A percentile compares a stretch with the other conserved stretches of the same genome.
phyloP scores from a whole-genome alignment of 2,113 vertebrate species.

The Papio anubis region DNA sequence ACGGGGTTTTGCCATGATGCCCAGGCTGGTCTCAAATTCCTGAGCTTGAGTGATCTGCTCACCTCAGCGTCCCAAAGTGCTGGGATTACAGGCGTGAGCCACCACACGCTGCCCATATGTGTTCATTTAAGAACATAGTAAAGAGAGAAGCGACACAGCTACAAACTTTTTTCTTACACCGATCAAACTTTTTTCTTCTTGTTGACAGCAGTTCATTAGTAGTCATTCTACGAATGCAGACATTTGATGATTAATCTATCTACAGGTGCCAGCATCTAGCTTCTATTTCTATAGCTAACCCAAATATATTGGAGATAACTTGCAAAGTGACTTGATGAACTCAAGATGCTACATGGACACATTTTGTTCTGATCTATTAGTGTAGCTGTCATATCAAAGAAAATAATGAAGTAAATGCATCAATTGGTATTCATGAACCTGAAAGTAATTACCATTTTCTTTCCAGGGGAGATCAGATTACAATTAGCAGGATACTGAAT shows the following conservation, averaged over 20 bases:
- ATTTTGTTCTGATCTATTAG: constrained; percentile 33
- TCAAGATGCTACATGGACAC: neutral
- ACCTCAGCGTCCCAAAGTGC: too few relatives aligned
- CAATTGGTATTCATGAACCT: constrained; percentile 53
- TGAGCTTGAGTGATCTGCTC: too few relatives aligned
- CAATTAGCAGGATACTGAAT: constrained; percentile 50
- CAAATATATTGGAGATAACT: neutral
- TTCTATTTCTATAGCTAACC: neutral
- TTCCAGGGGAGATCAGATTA: constrained; percentile 51
- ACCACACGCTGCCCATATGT: too few relatives aligned
- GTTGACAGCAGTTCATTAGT: neutral
- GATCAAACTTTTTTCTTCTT: neutral
- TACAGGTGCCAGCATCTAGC: neutral
- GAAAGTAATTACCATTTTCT: constrained; percentile 62
- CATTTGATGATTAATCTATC: neutral
- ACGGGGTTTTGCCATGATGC: too few relatives aligned
- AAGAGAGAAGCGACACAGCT: neutral
- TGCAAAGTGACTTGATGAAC: constrained; percentile 30
- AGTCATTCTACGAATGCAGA: neutral
- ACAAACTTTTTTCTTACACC: neutral
- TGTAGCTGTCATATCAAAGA: constrained; percentile 38
- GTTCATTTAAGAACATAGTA: neutral
- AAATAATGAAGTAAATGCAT: constrained; percentile 63
- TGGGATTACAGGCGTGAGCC: too few relatives aligned
- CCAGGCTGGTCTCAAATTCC: too few relatives aligned